phyloP scores from a whole-genome alignment of 2,113 vertebrate species.

The Hylia prasina region DNA sequence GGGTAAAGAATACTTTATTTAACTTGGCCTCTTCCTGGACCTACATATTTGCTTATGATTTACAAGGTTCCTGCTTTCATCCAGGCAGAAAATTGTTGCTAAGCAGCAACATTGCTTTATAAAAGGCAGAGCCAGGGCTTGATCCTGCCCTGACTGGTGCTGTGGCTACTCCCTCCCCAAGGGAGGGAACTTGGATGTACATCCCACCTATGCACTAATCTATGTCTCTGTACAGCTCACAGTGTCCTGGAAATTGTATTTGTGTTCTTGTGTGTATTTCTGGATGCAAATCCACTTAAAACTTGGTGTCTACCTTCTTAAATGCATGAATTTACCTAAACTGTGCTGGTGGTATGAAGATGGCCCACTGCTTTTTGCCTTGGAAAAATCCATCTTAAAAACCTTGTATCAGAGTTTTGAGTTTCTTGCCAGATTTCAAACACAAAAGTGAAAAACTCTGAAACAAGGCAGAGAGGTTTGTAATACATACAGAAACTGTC shows the following conservation, averaged over 20 bases:
- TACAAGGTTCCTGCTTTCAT: constrained; percentile 45
- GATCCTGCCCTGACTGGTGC: background rate
- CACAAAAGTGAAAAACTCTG: background rate
- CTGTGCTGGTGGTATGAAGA: background rate
- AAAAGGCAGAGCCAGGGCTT: background rate
- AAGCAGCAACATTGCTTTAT: constrained; percentile 46
- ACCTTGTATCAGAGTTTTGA: background rate
- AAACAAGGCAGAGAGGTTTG: background rate
- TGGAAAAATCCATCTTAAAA: background rate
- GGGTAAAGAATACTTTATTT: background rate
- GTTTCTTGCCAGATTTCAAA: background rate
- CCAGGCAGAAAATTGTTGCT: constrained; percentile 48
- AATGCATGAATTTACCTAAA: background rate
- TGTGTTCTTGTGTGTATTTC: background rate
- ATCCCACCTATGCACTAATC: background rate
- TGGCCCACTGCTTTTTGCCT: background rate
- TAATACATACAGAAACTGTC: background rate
- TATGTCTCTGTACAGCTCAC: background rate
- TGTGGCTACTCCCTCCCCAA: background rate
- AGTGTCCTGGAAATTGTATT: background rate
- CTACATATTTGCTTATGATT: constrained; percentile 43
- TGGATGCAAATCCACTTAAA: background rate
- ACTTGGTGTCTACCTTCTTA: background rate
- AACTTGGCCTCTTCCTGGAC: background rate
- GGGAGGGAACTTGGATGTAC: background rate